Base-by-base conservation (phyloP, 2,797 vertebrate genomes). In the Urocyon cinereoargenteus region DNA sequence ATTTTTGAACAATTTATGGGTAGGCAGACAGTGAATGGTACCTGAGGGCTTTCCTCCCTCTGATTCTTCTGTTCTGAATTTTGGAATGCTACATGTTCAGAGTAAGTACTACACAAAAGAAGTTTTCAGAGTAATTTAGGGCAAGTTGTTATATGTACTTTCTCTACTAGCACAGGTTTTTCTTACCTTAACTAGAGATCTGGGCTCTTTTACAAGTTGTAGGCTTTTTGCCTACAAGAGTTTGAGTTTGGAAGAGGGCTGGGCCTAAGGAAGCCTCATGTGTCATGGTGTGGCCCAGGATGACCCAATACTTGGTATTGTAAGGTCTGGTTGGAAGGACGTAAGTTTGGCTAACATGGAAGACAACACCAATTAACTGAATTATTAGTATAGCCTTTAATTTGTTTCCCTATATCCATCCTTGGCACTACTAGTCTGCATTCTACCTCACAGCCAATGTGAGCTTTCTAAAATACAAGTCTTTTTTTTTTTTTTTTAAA, bases 1-100 rank as follows among this genome's bases (percentile, higher is more conserved):
- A 77, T 55, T 68, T 92, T 95, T 85, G 24, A 87, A 92, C 14
- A 82, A 26, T 55, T 70, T 77, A 68, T 66, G 49, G 45, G 6
- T 19, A 82, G 26, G 13, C 4, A 8, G 66, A 62, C 53, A 86
- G 34, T 62, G 28, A 34, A 83, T 85, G 24, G 18, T 75, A 95
- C 24, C 19, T 55, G 79, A 88, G 49, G 34, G 16, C n/a, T 86
- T 95, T 78, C 55, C 81, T 40, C 22, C 49, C 24, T 87, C 12
- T 90, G 55, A 36, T 53, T 96, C 26, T 89, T 96, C 79, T 92
- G 68, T 85, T 93, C 53, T 97, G 73, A 82, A 96, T 92, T 90
- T 88, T 36, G 88, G 83, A 96, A 94, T 92, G 53, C 51, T 93
- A 15, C 59, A 77, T 81, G 19, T 22, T 83, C n/a, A 28, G 72